phyloP scores from a whole-genome alignment of 2,888 invertebrate species.

The Conops quadrifasciatus region DNA sequence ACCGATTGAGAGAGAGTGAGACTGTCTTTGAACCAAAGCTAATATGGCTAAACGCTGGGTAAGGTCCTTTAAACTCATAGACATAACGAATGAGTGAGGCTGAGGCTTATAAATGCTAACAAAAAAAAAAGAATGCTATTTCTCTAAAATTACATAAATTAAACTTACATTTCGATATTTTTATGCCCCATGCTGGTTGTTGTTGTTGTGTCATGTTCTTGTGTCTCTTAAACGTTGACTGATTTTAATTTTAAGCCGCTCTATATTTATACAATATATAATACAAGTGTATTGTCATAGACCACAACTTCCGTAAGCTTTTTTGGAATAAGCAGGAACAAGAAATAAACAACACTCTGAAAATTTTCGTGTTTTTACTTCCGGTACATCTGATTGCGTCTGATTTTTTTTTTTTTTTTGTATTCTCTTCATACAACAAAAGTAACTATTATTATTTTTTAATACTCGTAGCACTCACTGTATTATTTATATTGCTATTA shows the following conservation, averaged over 20 bases:
- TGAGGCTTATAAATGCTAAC: too few relatives aligned
- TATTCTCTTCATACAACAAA: too few relatives aligned
- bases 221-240: not conserved
- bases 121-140: too few relatives aligned
- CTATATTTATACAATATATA: not conserved
- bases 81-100: too few relatives aligned
- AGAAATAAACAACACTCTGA: too few relatives aligned
- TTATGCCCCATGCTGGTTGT: conserved; percentile 61
- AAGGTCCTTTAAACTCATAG: too few relatives aligned
- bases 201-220: conserved; percentile 59
- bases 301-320: not conserved
- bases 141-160: not conserved
- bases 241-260: not conserved
- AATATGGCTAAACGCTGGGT: too few relatives aligned
- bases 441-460: too few relatives aligned
- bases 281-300: not conserved
- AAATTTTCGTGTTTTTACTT: conserved; percentile 15
- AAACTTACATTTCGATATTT: conserved; percentile 61
- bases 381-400: not conserved
- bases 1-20: too few relatives aligned
- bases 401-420: conserved; percentile 2
- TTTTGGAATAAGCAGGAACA: not conserved
- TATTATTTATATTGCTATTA: too few relatives aligned
- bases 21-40: too few relatives aligned
- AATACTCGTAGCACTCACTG: too few relatives aligned